These are phyloP conservation scores for Gymnogyps californianus DNA, from an alignment of 2,113 vertebrate species.

Conservation along the genomic window DNA sequence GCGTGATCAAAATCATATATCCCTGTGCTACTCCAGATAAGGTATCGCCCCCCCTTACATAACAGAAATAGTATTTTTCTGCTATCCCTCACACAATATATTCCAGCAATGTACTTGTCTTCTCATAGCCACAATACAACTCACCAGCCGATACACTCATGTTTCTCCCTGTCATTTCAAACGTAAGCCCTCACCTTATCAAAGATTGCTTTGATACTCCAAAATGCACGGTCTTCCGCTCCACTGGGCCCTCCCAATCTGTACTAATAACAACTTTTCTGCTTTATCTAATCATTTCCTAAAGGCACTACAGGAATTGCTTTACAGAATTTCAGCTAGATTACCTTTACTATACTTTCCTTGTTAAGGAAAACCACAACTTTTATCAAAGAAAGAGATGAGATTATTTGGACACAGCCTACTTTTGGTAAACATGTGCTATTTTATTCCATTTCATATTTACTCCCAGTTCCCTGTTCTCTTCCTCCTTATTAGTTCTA, in stretches of 20 bases:
- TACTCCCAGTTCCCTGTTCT: not conserved
- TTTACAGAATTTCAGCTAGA: not conserved
- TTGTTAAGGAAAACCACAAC: not conserved
- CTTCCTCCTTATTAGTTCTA: not conserved
- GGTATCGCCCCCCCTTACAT: not conserved
- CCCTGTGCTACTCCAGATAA: not conserved
- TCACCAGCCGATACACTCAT: not conserved
- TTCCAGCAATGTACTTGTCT: not conserved
- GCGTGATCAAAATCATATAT: not conserved
- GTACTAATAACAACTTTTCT: not conserved
- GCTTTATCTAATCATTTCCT: not conserved
- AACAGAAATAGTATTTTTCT: not conserved
- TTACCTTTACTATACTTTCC: not conserved
- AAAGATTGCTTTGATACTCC: not conserved
- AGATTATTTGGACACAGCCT: not conserved
- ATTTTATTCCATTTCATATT: not conserved
- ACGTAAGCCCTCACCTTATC: not conserved
- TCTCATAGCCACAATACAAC: not conserved
- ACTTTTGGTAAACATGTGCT: not conserved
- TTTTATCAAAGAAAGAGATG: not conserved
- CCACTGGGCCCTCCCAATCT: not conserved
- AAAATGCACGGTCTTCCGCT: not conserved
- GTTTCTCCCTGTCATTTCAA: not conserved
- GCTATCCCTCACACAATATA: not conserved
- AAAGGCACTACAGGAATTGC: not conserved